Conservation (phyloP, 2,888 invertebrate genomes). For the Hoplodrina blanda region DNA sequence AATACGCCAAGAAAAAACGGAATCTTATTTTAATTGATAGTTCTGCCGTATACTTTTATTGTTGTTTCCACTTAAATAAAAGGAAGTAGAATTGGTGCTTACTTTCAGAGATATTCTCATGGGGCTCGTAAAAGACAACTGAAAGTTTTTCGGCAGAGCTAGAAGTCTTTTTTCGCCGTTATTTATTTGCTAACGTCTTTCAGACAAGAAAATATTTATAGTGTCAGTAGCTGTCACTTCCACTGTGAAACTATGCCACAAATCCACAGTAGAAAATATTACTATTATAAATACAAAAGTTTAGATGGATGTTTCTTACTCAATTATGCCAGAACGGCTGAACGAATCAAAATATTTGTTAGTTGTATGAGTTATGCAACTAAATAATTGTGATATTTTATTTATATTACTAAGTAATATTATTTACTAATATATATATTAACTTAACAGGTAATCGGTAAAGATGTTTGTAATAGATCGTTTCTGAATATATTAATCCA, state of each 20-base stretch:
- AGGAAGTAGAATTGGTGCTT: conserved; percentile 16
- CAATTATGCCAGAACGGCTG: too few species aligned
- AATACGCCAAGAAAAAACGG: neutral
- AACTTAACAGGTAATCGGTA: too few species aligned
- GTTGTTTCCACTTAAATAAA: conserved; percentile 1
- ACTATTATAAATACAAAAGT: too few species aligned
- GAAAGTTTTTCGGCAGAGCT: conserved; percentile 14
- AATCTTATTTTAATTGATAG: conserved; percentile 6
- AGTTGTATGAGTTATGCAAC: too few species aligned
- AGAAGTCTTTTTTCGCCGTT: neutral
- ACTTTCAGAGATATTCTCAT: conserved; percentile 13
- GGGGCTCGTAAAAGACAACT: conserved; percentile 27
- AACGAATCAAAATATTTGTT: too few species aligned
- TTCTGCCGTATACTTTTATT: neutral
- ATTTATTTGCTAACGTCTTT: neutral
- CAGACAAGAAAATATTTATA: too few species aligned
- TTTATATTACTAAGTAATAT: too few species aligned
- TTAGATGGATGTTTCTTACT: too few species aligned
- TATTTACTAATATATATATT: too few species aligned
- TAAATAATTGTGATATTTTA: too few species aligned
- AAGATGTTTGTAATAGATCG: too few species aligned
- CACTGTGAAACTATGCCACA: neutral
- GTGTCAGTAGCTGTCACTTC: neutral
- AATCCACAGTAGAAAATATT: neutral
- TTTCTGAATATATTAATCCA: too few species aligned